A percentile compares a stretch with the other conserved stretches of the same genome.
Evolutionary conservation across 1,140 invertebrate species (phyloP).

Genomic region (Zaprionus capensis): DNA sequence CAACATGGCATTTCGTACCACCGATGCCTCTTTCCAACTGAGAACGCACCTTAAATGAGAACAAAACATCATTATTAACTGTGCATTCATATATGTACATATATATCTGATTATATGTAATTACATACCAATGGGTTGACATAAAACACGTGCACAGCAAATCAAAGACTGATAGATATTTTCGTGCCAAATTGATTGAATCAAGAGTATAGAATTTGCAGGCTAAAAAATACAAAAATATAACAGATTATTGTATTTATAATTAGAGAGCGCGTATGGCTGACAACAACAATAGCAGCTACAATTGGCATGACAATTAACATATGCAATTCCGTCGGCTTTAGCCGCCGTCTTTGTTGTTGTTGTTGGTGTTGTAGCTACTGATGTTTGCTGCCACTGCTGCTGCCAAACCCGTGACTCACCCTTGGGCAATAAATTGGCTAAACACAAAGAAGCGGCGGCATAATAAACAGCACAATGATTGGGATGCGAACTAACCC

Average conservation of each 20-base stretch:
- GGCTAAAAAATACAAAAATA: conserved; percentile 85
- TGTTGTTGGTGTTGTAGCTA: conserved; percentile 24
- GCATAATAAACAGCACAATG: conserved; percentile 93
- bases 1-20: conserved; percentile 91
- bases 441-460: conserved; percentile 90
- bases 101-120: neutral
- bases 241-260: conserved; percentile 57
- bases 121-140: conserved; percentile 89
- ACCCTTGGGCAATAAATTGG: conserved; percentile 90
- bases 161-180: conserved; percentile 94
- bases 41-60: conserved; percentile 86
- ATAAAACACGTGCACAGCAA: conserved; percentile 91
- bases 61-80: neutral
- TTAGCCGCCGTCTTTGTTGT: conserved; percentile 12
- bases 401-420: conserved; percentile 61
- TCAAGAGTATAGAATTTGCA: conserved; percentile 93
- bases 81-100: conserved; percentile 3
- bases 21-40: conserved; percentile 85
- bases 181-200: conserved; percentile 92
- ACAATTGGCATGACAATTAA: conserved; percentile 73
- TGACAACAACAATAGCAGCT: conserved; percentile 35
- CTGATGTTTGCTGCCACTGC: conserved; percentile 48
- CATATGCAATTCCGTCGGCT: conserved; percentile 49
- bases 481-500: conserved; percentile 95
- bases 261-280: conserved; percentile 52